Base-by-base conservation (phyloP, 2,113 vertebrate genomes). In the Gorsachius goisagi region DNA sequence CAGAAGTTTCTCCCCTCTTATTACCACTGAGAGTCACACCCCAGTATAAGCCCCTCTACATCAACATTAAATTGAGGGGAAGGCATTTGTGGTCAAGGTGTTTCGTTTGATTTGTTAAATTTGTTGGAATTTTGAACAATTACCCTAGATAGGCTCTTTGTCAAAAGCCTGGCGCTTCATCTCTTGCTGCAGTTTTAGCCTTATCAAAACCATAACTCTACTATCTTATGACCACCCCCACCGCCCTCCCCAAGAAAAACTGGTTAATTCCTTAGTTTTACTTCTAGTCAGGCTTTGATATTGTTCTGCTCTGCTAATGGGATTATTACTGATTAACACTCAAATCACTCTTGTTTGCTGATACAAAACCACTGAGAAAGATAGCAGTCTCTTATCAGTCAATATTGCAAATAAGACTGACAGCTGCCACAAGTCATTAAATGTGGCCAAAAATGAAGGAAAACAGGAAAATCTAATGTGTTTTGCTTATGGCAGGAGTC, bases 281-380 rank as follows among this genome's bases (percentile, higher is more conserved):
- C 35, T 88, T 58, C 49, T 62, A 33, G 56, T 45, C 60, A 85
- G 68, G 59, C 35, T 64, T 44, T 74, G 50, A 30, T 89, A 81
- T 85, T 91, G 53, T 78, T 85, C 74, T 88, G 90, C 64, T 96
- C 79, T 81, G 37, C 15, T 94, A 56, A 69, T 0, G 0, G 87
- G 85, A 82, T 88, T 90, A 86, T 84, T 80, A 74, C 20, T 50
- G 81, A 79, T 91, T 66, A 93, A 94, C 69, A 74, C 56, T 73
- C 52, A 83, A 84, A 84, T 71, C 86, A 89, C 53, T 89, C 67
- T 8, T 44, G 53, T 71, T 71, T 82, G 64, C 82, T 39, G 66
- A 90, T 66, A 41, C 49, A 91, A 55, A 96, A 77, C n/a, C 88
- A 81, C 47, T 24, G 63, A 52, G 49, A 10, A 53, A 68, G 53